phyloP scores from a whole-genome alignment of 2,888 invertebrate genomes.

The Linyphia triangularis region DNA sequence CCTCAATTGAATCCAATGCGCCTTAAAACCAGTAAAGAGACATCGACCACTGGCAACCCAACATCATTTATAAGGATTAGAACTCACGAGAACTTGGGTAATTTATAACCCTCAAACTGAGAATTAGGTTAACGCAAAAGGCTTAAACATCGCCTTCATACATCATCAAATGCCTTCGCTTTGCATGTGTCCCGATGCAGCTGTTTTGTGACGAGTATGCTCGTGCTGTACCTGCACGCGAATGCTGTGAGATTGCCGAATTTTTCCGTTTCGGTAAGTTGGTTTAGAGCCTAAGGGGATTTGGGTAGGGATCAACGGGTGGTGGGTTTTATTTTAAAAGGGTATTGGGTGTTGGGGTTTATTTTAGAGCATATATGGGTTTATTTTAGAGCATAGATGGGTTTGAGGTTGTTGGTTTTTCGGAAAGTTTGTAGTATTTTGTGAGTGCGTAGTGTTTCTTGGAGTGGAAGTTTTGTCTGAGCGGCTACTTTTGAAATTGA shows the following conservation, averaged over 20 bases:
- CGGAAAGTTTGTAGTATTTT: no score
- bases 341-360: no score
- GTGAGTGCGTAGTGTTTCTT: no score
- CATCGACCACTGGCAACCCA: conserved; percentile 11
- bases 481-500: no score
- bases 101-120: conserved; percentile 57
- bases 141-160: conserved; percentile 51
- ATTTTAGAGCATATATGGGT: no score
- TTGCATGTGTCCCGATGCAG: conserved; percentile 15
- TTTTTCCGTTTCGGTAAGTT: not conserved
- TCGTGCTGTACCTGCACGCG: no score
- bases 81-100: conserved; percentile 33
- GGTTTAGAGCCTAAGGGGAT: not conserved
- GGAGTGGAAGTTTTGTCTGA: no score
- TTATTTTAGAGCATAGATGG: no score
- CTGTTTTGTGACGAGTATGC: not conserved
- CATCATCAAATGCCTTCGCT: conserved; percentile 54
- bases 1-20: conserved; percentile 52
- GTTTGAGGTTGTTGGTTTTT: no score
- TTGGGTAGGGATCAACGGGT: no score
- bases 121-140: conserved; percentile 61
- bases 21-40: conserved; percentile 29
- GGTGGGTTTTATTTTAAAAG: no score
- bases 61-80: conserved; percentile 71
- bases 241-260: not conserved